phyloP scores from a whole-genome alignment of 2,888 invertebrate species.

The Teleiodes luculella region DNA sequence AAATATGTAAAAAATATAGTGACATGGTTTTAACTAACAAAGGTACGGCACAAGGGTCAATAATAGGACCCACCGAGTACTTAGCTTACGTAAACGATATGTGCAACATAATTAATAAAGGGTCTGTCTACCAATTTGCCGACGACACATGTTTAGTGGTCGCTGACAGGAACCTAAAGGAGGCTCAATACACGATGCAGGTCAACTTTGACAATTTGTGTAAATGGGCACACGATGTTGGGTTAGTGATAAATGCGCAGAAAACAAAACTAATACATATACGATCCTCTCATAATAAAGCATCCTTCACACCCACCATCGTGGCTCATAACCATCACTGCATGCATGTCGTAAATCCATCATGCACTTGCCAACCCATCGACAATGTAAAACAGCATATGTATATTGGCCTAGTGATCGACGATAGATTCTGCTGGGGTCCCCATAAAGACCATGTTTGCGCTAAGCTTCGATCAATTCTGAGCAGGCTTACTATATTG shows the following conservation, averaged over 20 bases:
- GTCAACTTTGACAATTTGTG: not conserved
- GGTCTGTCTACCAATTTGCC: conserved; percentile 6
- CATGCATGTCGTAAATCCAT: not conserved
- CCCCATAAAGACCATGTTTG: conserved; percentile 10
- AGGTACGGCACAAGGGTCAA: conserved; percentile 13
- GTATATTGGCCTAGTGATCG: conserved; percentile 11
- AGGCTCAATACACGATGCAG: not conserved
- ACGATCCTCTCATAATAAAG: not conserved
- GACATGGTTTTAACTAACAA: not conserved
- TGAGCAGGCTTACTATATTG: not conserved
- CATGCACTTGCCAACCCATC: not conserved
- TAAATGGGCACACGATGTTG: conserved; percentile 3
- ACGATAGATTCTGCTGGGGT: conserved; percentile 9
- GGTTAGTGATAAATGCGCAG: not conserved
- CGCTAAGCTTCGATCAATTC: conserved; percentile 8
- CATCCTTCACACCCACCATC: not conserved
- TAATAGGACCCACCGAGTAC: conserved; percentile 6
- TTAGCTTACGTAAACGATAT: conserved; percentile 7
- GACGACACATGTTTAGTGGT: conserved; percentile 7
- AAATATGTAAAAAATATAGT: not conserved
- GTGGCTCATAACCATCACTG: conserved; percentile 2
- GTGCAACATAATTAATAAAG: not conserved
- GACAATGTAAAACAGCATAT: not conserved
- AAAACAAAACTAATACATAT: conserved; percentile 11
- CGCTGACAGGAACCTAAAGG: not conserved